Base-by-base conservation (phyloP, 2,797 vertebrate genomes). In the Muscicapa striata region DNA sequence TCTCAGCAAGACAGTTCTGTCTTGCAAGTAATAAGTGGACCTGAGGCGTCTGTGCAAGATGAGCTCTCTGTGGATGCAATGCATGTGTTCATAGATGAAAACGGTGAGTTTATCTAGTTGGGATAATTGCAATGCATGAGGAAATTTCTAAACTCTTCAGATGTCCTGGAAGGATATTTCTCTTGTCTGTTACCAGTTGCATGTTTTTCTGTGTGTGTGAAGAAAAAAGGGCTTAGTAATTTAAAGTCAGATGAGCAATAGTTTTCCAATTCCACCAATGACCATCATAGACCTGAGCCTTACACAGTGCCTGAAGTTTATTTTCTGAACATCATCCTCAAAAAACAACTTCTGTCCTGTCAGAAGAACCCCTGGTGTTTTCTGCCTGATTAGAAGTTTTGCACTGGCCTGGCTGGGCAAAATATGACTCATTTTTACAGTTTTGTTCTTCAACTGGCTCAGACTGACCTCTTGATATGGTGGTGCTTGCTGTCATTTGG, bases 1-100 rank as follows among this genome's bases (percentile, higher is more conserved):
- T 99, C 99, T 76, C 99, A 99, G 90, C 99, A 99, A 64, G 99
- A 99, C 94, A 99, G 99, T 95, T 99, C 99, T 70, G 98, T 99
- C 98, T 97, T 99, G 96, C 99, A 99, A 98, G 98, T 99, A 96
- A 99, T 99, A 98, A 99, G 99, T 93, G 98, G 99, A 96, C 99
- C 99, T 29, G 99, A 99, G 84, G 98, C 98, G 0, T 99, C 99
- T 51, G 91, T 97, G 62, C 98, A 98, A 85, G 98, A 98, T 40
- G 98, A 98, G 48, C 95, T 97, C 13, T 98, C 98, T 2, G 78
- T 97, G 95, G 98, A 98, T 34, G 98, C 98, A 19, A 97, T 98
- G 97, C 98, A 98, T 1, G 97, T 98, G 58, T 98, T 98, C 95
- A 97, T 98, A 49, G 97, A 98, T 82, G 98, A 97, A 73, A 98